Evolutionary conservation across 2,888 invertebrate genomes (phyloP).

Genomic region (Synanthedon formicaeformis): DNA sequence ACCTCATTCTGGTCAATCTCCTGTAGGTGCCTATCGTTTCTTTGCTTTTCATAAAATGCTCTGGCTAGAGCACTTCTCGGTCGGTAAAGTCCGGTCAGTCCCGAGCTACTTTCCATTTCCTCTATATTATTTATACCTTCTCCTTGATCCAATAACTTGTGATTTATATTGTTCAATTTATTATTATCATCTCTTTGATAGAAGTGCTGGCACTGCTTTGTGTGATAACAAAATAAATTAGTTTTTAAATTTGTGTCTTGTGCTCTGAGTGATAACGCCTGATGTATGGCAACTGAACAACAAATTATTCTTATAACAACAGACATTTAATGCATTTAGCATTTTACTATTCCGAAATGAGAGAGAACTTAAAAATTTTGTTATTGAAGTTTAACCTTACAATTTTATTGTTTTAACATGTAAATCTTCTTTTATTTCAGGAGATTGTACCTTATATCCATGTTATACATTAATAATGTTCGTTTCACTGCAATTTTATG

Average conservation of each 20-base stretch:
- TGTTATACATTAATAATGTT: no score
- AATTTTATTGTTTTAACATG: no score
- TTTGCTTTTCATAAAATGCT: slow-evolving; percentile 78
- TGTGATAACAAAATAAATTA: slow-evolving; percentile 39
- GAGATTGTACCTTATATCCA: no score
- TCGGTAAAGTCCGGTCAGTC: slow-evolving; percentile 64
- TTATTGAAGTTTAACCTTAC: no score
- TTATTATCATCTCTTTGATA: slow-evolving; percentile 24
- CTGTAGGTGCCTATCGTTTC: slow-evolving; percentile 76
- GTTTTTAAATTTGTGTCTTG: slow-evolving; percentile 19
- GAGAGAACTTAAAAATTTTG: no score
- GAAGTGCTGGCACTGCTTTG: slow-evolving; percentile 31
- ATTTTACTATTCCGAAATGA: not conserved
- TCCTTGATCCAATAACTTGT: slow-evolving; percentile 1
- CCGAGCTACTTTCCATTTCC: slow-evolving; percentile 41
- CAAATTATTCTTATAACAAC: not conserved
- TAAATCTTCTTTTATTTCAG: no score
- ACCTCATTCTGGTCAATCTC: slow-evolving; percentile 78
- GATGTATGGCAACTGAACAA: slow-evolving; percentile 15
- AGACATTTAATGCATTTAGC: not conserved
- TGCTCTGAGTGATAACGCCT: slow-evolving; percentile 15
- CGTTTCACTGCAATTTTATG: no score
- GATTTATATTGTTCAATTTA: slow-evolving; percentile 14
- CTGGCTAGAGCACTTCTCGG: slow-evolving; percentile 80
- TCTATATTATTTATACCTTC: slow-evolving; percentile 25